phyloP scores from a whole-genome alignment of 2,113 vertebrate species.

The Lonchura striata region DNA sequence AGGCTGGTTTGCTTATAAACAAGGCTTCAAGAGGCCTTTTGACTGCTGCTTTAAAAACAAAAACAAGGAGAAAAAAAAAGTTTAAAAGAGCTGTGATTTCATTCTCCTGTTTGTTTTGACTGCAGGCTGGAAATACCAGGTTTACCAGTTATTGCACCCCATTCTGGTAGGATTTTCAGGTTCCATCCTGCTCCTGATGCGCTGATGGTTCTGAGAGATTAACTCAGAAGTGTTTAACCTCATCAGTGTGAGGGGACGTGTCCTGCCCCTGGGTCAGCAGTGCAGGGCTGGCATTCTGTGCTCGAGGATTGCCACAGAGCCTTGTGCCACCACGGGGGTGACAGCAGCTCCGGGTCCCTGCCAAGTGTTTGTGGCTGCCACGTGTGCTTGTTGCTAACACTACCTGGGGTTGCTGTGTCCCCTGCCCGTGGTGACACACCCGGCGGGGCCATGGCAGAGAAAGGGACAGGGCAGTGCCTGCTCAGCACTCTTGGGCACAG shows the following conservation, averaged over 20 bases:
- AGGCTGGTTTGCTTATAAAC: slow-evolving; percentile 45
- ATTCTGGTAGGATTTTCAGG: slow-evolving; percentile 36
- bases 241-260: background rate
- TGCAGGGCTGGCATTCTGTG: background rate
- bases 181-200: background rate
- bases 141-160: slow-evolving; percentile 25
- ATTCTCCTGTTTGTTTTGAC: slow-evolving; percentile 45
- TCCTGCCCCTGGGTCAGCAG: background rate
- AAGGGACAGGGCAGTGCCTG: background rate
- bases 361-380: background rate
- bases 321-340: background rate
- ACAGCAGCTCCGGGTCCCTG: background rate
- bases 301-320: accelerated
- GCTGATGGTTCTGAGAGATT: background rate
- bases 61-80: background rate
- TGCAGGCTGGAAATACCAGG: slow-evolving; percentile 53
- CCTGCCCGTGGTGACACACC: background rate
- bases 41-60: background rate
- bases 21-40: slow-evolving; percentile 50
- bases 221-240: background rate
- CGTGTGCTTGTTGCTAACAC: background rate
- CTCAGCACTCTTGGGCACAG: background rate
- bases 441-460: accelerated
- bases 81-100: background rate
- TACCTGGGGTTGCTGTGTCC: background rate